These are phyloP conservation scores for Peromyscus leucopus DNA, from an alignment of 2,113 vertebrate genomes.

Conservation along the genomic window DNA sequence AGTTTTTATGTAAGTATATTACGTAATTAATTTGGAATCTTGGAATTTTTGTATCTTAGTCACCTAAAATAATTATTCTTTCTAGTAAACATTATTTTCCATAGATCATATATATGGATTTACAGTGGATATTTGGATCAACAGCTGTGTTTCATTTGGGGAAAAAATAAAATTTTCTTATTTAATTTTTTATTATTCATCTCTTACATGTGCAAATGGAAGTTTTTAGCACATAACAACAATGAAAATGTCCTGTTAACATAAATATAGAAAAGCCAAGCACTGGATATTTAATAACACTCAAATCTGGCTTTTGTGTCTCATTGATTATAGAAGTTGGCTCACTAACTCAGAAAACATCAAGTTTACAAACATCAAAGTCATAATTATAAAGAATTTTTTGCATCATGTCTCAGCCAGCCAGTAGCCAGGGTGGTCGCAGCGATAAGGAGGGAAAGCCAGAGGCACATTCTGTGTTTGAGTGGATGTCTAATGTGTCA, in stretches of 20 bases:
- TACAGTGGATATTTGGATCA: background rate
- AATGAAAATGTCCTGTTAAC: background rate
- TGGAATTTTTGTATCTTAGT: background rate
- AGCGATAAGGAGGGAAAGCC: background rate
- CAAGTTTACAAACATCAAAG: background rate
- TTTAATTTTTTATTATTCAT: background rate
- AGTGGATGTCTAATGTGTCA: background rate
- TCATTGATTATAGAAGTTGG: background rate
- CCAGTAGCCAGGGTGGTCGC: background rate
- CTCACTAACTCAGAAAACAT: slow-evolving; percentile 19
- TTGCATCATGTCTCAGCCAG: background rate
- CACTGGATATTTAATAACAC: background rate
- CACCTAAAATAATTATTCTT: background rate
- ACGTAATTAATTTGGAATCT: background rate
- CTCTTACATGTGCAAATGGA: no score
- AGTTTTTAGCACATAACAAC: background rate
- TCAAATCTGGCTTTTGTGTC: slow-evolving; percentile 19
- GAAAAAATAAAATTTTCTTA: background rate
- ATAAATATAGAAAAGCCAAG: background rate
- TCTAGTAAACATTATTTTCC: background rate
- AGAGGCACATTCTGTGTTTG: slow-evolving; percentile 7
- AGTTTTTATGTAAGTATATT: background rate
- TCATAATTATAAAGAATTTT: background rate
- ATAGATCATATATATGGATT: background rate
- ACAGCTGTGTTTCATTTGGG: background rate